Conservation (phyloP, 2,797 vertebrate genomes). For the Artibeus jamaicensis region DNA sequence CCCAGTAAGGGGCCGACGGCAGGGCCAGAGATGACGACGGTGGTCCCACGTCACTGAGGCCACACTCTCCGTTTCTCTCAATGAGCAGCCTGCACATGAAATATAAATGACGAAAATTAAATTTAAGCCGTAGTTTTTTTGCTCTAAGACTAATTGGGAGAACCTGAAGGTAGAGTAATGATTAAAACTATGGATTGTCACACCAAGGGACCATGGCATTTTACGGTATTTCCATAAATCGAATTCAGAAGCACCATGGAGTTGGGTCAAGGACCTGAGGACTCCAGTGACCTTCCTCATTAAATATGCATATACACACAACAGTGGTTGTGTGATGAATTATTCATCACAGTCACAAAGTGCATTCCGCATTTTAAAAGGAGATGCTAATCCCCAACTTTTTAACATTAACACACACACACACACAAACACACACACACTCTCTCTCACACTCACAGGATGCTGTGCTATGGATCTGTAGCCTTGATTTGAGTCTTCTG, state of each 20-base stretch:
- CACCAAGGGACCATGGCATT: background rate
- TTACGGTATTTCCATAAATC: slow-evolving; percentile 16
- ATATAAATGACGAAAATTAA: slow-evolving; percentile 7
- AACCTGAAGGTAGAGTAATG: background rate
- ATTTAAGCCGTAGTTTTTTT: background rate
- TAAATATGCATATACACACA: slow-evolving; percentile 74
- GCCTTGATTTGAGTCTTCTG: background rate
- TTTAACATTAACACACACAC: background rate
- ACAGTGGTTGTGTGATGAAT: slow-evolving; percentile 74
- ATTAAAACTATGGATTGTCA: background rate
- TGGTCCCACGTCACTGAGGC: background rate
- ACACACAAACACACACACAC: background rate
- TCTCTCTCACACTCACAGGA: background rate
- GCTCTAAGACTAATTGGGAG: background rate
- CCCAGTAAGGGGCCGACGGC: background rate
- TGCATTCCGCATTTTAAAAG: slow-evolving; percentile 4
- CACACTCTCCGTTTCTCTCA: background rate
- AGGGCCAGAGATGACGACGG: background rate
- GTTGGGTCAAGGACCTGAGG: background rate
- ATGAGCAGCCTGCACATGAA: background rate
- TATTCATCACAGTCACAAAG: slow-evolving; percentile 73
- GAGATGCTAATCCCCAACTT: background rate
- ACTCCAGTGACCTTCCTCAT: slow-evolving; percentile 66
- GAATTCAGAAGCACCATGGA: background rate
- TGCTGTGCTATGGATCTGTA: background rate